These are phyloP conservation scores for Xestia rhomboidea DNA, from an alignment of 2,888 invertebrate genomes.

Conservation along the genomic window DNA sequence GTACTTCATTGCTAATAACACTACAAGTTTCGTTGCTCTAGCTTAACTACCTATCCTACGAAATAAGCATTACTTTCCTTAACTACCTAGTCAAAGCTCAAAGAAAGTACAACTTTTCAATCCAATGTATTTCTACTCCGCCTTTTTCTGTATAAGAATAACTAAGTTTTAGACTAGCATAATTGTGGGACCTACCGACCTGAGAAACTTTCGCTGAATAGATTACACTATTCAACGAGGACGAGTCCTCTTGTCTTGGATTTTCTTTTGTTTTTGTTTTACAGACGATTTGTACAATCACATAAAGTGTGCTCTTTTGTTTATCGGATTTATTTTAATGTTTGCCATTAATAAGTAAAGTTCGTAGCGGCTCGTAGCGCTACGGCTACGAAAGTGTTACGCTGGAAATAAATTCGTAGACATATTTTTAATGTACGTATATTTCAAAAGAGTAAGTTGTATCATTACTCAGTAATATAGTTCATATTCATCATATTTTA, in stretches of 20 bases:
- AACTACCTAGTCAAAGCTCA: slow-evolving; percentile 22
- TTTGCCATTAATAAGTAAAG: neutral
- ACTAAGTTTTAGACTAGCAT: slow-evolving; percentile 44
- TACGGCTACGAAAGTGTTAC: slow-evolving; percentile 22
- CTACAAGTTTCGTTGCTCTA: neutral
- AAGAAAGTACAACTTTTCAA: slow-evolving; percentile 45
- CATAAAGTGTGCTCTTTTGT: slow-evolving; percentile 16
- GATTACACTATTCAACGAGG: slow-evolving; percentile 43
- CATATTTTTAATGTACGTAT: neutral
- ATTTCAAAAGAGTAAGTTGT: neutral
- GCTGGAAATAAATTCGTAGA: neutral
- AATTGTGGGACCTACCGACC: slow-evolving; percentile 48
- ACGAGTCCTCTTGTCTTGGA: slow-evolving; percentile 22
- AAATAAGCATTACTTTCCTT: slow-evolving; percentile 13
- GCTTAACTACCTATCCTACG: neutral
- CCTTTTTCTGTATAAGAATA: slow-evolving; percentile 29
- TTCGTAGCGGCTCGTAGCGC: slow-evolving; percentile 36
- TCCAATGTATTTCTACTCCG: slow-evolving; percentile 29
- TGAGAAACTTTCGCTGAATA: slow-evolving; percentile 51
- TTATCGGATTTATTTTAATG: slow-evolving; percentile 18
- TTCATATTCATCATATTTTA: neutral
- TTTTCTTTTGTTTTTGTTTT: slow-evolving; percentile 44
- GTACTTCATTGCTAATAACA: neutral
- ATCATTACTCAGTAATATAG: neutral
- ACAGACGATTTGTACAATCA: slow-evolving; percentile 8